A percentile compares a stretch with the other conserved stretches of the same genome.
These are phyloP conservation scores for Ormyrus labotus DNA, from an alignment of 2,888 invertebrate genomes.

Conservation along the genomic window DNA sequence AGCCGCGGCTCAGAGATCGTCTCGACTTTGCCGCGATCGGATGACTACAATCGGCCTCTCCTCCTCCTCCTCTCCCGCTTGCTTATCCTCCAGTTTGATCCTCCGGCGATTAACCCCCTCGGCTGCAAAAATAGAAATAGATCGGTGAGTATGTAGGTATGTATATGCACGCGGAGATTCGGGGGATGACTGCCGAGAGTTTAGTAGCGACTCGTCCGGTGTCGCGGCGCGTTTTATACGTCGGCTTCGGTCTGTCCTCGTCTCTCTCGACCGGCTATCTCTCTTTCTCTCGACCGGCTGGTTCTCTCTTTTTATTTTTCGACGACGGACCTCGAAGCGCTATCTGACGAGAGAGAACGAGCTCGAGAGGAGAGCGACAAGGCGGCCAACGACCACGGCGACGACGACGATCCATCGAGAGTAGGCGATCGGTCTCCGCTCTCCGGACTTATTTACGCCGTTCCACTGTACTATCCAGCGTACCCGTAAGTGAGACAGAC, in stretches of 20 bases:
- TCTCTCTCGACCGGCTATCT: background rate
- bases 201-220: constrained; percentile 27
- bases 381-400: background rate
- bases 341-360: constrained; percentile 14
- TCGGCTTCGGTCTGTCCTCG: background rate
- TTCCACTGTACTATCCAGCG: background rate
- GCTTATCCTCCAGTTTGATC: constrained; percentile 10
- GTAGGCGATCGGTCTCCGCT: background rate
- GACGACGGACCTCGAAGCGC: background rate
- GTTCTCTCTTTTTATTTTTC: constrained; percentile 25
- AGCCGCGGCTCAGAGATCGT: constrained; percentile 40
- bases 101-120: background rate
- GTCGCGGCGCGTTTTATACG: constrained; percentile 42
- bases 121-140: too few relatives aligned
- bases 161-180: background rate
- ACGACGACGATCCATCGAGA: constrained; percentile 5
- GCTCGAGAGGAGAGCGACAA: background rate
- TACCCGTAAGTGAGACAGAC: too few relatives aligned
- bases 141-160: too few relatives aligned
- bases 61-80: constrained; percentile 8
- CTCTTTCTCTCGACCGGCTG: background rate
- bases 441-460: constrained; percentile 28
- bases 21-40: constrained; percentile 27
- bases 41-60: background rate
- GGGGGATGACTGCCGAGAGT: background rate